Base-by-base conservation (phyloP, 2,797 vertebrate genomes). In the Micropoecilia bifurca region DNA sequence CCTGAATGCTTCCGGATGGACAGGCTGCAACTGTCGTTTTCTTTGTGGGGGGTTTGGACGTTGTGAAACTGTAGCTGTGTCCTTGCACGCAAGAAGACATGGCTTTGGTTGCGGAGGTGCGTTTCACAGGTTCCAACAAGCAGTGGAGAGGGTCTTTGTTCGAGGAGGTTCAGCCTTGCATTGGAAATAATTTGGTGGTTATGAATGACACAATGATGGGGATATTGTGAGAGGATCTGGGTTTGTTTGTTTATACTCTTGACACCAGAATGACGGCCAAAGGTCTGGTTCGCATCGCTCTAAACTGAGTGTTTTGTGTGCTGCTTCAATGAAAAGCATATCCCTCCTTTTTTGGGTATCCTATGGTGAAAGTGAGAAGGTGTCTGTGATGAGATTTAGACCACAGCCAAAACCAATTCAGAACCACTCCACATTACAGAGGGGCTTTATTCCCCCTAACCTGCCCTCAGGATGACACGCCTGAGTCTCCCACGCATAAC, bases 381-480 rank as follows among this genome's bases (percentile, higher is more conserved):
- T 91, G 90, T 92, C 88, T 93, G 89, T 90, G 86, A 92, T 87
- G 91, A 92, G 92, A 92, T 93, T 93, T 92, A 93, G 91, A 91
- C 87, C 33, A 3, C 76, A 90, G 93, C 93, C 92, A 93, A 93
- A 93, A 94, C 87, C 91, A 93, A 92, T 94, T 92, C 93, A 93
- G 85, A 93, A 85, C 72, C 93, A 92, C 93, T 95, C 88, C 87
- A 92, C 86, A 81, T 77, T 92, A 85, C 90, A 94, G 93, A 93
- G 92, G 87, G 89, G 91, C 88, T 90, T 93, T 85, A 91, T 89
- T 89, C 86, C 92, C 86, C 82, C 83, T 84, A 87, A 92, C 91
- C 89, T 93, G 89, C 85, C 91, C 90, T 89, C 16, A 13, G 79
- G 10, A 87, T 85, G 88, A 88, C 88, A 87, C 86, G 80, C 79